Base-by-base conservation (phyloP, 2,797 vertebrate genomes). In the Typhlichthys subterraneus region DNA sequence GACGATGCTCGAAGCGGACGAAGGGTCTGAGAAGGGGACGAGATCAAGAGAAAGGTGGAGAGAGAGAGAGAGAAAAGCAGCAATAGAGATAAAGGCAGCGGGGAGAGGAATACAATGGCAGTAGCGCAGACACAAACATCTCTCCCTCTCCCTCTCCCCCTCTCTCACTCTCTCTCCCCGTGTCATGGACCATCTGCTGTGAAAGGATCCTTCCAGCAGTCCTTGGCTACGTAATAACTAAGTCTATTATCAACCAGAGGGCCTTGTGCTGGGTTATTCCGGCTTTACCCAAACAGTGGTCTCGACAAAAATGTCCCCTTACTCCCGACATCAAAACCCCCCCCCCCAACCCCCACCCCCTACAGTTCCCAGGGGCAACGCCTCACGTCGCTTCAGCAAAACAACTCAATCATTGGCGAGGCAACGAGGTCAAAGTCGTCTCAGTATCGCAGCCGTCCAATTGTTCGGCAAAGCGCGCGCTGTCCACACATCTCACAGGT, bases 371-470 rank as follows among this genome's bases (percentile, higher is more conserved):
- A 23, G 19, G 19, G 19, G 19, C 19, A 23, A 5, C 7, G 33
- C 33, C 33, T 38, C 33, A 38, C 33, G 7, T 38, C 33, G 71
- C 81, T 23, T 23, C 59, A 46, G 65, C 78, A 76, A 72, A 83
- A 71, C 62, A 87, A 76, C 82, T 85, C 84, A 81, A 86, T 85
- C 82, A 79, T 81, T 76, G 79, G 80, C 83, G 72, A 59, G 69
- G 65, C 83, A 63, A 65, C 57, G 12, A 12, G 55, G 80, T 82
- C 79, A 80, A 73, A 80, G 70, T 72, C 33, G 72, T 60, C 70
- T 76, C 70, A 17, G 72, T 72, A 82, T 74, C 57, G 59, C n/a
- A 53, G 68, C 33, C 69, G 57, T 13, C 75, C 69, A 38, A 38
- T 38, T 38, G 33, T 38, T 38, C 33, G 33, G 33, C 33, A 38